Conservation (phyloP, 2,797 vertebrate species). For the Crocidura indochinensis region DNA sequence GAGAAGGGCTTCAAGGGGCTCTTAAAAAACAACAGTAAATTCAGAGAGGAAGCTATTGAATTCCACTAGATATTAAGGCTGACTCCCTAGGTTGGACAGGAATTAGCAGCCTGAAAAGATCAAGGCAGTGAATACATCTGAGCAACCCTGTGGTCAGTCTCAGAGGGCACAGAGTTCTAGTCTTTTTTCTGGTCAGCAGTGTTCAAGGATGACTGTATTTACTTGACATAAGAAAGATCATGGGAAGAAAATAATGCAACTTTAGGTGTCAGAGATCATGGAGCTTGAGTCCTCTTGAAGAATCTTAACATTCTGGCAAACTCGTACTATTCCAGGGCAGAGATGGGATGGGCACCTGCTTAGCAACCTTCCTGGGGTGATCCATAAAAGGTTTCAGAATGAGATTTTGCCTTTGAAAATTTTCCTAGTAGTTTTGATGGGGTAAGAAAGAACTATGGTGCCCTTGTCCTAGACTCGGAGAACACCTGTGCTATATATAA, state of each 20-base stretch:
- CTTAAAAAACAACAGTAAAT: background rate
- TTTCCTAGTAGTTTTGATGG: background rate
- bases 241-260: too few relatives aligned
- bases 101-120: background rate
- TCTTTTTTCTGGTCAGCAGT: background rate
- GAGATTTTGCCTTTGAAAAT: background rate
- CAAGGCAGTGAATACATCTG: background rate
- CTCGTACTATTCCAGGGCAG: background rate
- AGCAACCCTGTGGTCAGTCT: background rate
- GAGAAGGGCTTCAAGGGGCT: background rate
- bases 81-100: background rate
- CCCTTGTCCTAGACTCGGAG: background rate
- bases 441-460: background rate
- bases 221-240: too few relatives aligned
- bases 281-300: background rate
- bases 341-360: background rate
- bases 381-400: too few relatives aligned
- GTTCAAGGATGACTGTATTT: background rate
- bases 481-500: background rate
- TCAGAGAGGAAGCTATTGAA: background rate
- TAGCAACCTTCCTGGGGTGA: background rate
- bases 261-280: background rate
- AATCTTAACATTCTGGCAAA: constrained; percentile 14
- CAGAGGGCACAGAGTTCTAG: background rate
- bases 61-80: background rate